These are phyloP conservation scores for Ceryle rudis DNA, from an alignment of 2,797 vertebrate species.

Conservation along the genomic window DNA sequence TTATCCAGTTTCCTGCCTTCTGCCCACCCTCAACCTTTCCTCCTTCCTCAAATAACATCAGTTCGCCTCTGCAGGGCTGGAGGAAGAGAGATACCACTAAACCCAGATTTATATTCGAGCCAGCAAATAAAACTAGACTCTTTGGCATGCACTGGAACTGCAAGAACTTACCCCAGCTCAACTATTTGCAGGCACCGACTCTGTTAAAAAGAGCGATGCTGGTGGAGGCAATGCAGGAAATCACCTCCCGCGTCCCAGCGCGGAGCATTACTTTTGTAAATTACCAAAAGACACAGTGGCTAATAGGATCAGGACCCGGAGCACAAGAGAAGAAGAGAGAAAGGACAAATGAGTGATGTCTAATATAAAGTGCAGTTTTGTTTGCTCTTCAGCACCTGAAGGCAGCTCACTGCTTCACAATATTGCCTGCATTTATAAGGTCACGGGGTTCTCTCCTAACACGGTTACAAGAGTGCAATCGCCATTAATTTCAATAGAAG, in stretches of 20 bases:
- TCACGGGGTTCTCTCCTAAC: slow-evolving; percentile 38
- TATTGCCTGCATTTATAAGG: slow-evolving; percentile 57
- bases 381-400: slow-evolving; percentile 56
- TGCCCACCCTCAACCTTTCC: not conserved
- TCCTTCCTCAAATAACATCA: not conserved
- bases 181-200: not conserved
- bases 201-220: not conserved
- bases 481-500: slow-evolving; percentile 60
- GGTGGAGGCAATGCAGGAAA: not conserved
- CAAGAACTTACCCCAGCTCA: not conserved
- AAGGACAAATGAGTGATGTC: slow-evolving; percentile 42
- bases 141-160: not conserved
- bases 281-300: slow-evolving; percentile 49
- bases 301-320: slow-evolving; percentile 61
- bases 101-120: slow-evolving; percentile 1
- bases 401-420: slow-evolving; percentile 38
- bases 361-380: slow-evolving; percentile 44
- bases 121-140: slow-evolving; percentile 14
- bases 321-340: not conserved
- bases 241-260: not conserved
- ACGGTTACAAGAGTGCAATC: not conserved
- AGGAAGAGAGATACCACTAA: not conserved
- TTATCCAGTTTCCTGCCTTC: not conserved
- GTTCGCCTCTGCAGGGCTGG: not conserved
- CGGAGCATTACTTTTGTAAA: slow-evolving; percentile 31